Percentiles rank a stretch among this genome's conserved stretches.
Evolutionary conservation across 1,140 invertebrate species (phyloP).

Genomic region (Ceratitis capitata): DNA sequence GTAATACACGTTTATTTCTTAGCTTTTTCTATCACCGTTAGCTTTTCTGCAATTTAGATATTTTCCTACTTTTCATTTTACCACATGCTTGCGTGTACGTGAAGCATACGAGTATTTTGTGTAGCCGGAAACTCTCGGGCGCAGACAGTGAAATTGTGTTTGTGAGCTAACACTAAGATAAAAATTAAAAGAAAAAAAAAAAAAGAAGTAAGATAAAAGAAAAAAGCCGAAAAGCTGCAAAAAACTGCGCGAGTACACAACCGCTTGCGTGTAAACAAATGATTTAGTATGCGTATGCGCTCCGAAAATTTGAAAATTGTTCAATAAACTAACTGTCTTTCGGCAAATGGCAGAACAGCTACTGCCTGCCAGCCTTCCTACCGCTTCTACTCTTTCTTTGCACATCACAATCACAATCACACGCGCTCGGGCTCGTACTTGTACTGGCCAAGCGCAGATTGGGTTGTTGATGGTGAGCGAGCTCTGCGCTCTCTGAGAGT

Average conservation of each 20-base stretch:
- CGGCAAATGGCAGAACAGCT: background rate
- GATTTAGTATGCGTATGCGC: constrained; percentile 13
- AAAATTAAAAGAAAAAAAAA: background rate
- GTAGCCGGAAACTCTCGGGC: constrained; percentile 4
- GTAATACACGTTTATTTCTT: background rate
- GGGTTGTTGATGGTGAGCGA: background rate
- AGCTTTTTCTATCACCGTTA: background rate
- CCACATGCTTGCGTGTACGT: background rate
- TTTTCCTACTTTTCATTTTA: background rate
- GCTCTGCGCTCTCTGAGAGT: background rate
- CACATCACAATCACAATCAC: background rate
- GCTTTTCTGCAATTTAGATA: background rate
- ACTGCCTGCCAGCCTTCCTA: too few species aligned
- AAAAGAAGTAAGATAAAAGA: too few species aligned
- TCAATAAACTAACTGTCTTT: constrained; percentile 32
- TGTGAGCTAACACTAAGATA: background rate
- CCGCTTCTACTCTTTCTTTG: background rate
- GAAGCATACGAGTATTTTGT: background rate
- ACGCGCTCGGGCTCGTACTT: too few species aligned
- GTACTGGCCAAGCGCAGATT: too few species aligned
- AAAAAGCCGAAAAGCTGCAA: background rate
- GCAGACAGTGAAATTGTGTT: background rate
- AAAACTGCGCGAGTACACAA: background rate
- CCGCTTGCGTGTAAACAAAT: constrained; percentile 1
- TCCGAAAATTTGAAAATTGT: constrained; percentile 13